Conservation (phyloP, 2,113 vertebrate species). For the Empidonax alnorum region DNA sequence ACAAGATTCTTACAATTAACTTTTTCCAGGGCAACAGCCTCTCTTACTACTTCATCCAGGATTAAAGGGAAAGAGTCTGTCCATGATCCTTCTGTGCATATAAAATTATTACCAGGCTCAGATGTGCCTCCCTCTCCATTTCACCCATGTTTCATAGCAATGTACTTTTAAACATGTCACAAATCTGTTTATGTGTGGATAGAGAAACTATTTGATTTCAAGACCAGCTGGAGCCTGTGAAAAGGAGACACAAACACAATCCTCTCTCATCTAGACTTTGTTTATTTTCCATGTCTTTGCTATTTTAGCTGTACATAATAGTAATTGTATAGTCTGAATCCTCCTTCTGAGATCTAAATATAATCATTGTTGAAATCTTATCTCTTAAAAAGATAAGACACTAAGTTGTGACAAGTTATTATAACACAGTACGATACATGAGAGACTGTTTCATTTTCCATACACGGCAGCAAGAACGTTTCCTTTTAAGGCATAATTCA, state of each 20-base stretch:
- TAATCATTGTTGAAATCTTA: neutral
- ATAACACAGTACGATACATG: neutral
- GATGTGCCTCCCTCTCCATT: neutral
- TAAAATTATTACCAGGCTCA: neutral
- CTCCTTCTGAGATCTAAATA: neutral
- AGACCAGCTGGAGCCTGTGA: neutral
- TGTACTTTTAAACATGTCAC: neutral
- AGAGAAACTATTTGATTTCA: neutral
- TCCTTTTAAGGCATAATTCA: constrained; percentile 21
- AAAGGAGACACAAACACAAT: neutral
- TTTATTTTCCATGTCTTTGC: neutral
- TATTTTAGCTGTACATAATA: neutral
- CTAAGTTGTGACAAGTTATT: neutral
- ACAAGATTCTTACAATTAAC: neutral
- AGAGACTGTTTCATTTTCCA: neutral
- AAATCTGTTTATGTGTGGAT: neutral
- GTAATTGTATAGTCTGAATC: neutral
- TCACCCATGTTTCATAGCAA: neutral
- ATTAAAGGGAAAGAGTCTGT: neutral
- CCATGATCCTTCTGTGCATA: neutral
- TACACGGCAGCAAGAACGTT: neutral
- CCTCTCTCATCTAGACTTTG: neutral
- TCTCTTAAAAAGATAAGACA: neutral
- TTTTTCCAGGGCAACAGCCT: neutral
- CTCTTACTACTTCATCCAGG: neutral